A percentile compares a stretch with the other conserved stretches of the same genome.
Conservation (phyloP, 2,888 invertebrate species). For the Tortrix viridana region DNA sequence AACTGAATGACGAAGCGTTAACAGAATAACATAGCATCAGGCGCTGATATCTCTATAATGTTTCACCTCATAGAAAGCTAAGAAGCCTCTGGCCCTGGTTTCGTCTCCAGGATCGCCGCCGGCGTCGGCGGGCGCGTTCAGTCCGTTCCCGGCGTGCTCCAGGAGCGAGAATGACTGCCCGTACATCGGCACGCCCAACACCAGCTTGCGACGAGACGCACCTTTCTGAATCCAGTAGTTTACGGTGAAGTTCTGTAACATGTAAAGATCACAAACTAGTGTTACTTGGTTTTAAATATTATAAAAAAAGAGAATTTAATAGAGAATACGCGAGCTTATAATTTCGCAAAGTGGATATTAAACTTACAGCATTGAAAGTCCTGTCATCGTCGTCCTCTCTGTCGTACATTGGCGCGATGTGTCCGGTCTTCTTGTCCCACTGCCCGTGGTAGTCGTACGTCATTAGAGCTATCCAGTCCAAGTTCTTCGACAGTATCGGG, state of each 20-base stretch:
- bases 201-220: constrained; percentile 89
- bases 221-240: constrained; percentile 94
- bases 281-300: neutral
- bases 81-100: constrained; percentile 93
- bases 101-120: constrained; percentile 95
- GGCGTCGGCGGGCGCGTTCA: constrained; percentile 92
- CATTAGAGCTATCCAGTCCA: constrained; percentile 97
- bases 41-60: no score
- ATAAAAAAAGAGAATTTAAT: neutral
- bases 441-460: constrained; percentile 96
- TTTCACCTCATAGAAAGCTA: constrained; percentile 93
- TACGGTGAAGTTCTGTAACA: constrained; percentile 92
- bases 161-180: constrained; percentile 94
- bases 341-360: neutral
- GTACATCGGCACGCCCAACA: constrained; percentile 95
- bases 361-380: constrained; percentile 90
- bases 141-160: constrained; percentile 85
- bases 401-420: constrained; percentile 93
- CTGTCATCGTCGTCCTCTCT: constrained; percentile 89
- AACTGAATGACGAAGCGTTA: no score
- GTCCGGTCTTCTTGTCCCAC: constrained; percentile 96
- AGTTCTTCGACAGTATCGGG: constrained; percentile 87
- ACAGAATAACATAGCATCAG: no score
- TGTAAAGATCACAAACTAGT: neutral
- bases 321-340: neutral